Evolutionary conservation across 1,140 invertebrate species (phyloP), one percentile per base, ranked within the genome.

Genomic region (Rhynchophorus ferrugineus): DNA sequence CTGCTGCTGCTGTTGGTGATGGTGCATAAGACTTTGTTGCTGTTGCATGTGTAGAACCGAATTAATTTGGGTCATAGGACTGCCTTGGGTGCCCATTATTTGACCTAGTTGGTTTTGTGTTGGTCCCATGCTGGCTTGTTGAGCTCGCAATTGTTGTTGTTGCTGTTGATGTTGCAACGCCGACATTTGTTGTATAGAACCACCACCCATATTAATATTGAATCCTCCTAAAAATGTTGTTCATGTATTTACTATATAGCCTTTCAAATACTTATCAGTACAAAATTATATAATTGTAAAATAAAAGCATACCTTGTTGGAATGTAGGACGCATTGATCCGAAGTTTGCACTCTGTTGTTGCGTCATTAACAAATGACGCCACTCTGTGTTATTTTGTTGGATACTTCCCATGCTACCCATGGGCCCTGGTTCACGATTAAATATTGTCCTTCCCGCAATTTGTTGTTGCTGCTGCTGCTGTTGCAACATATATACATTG

Each of bases 361-460:
- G 82, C 52, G 81, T 78, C 70, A 84, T 82, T 73, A 86, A 77
- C 59, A 86, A 69, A 48, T 85, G 83, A 45, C 83, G 73, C 82
- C 84, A 84, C 61, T 84, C 84, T 1, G 61, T 49, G 29, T 49
- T 61, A 3, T 64, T 65, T 20, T 65, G 63, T 42, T 69, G 64
- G 47, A 66, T 61, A 3, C 51, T 21, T 9, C 61, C 66, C 47
- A 63, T 55, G 6, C 53, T 56, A 9, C 35, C 69, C 21, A 71
- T 63, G 20, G 64, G 63, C 3, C 56, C 57, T 36, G 63, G 63
- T 41, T 65, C 65, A 66, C 76, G 62, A 66, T 73, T 62, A 45
- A 44, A 71, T 64, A 47, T 74, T 57, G 54, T 72, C 63, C 60
- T 71, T 61, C 59, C 56, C 7, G 72, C 63, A 16, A 70, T 69